Evolutionary conservation across 2,797 vertebrate genomes (phyloP).

Genomic region (Eulemur coronatus): DNA sequence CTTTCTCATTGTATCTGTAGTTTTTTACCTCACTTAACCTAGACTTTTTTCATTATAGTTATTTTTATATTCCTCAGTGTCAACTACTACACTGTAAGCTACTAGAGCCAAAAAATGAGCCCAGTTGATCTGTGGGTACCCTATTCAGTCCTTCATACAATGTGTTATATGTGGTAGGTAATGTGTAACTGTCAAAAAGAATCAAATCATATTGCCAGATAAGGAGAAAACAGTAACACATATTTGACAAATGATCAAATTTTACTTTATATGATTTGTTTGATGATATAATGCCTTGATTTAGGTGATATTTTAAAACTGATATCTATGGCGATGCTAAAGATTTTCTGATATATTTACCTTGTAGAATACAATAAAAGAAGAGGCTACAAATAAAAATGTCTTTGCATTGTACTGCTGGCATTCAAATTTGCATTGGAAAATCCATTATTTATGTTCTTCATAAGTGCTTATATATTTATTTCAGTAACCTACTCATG

Average conservation of each 20-base stretch:
- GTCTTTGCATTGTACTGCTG: not conserved
- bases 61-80: not conserved
- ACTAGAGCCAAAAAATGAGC: not conserved
- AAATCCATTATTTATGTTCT: slow-evolving; percentile 65
- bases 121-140: not conserved
- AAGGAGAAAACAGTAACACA: not conserved
- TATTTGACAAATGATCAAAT: slow-evolving; percentile 43
- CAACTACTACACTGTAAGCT: not conserved
- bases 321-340: not conserved
- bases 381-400: slow-evolving; percentile 40
- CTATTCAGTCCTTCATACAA: not conserved
- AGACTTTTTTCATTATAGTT: not conserved
- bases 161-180: not conserved
- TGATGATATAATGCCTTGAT: not conserved
- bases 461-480: slow-evolving; percentile 60
- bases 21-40: not conserved
- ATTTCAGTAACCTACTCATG: slow-evolving; percentile 41
- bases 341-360: slow-evolving; percentile 57
- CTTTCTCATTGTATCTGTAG: not conserved
- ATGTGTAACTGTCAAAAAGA: not conserved
- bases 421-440: slow-evolving; percentile 33
- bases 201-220: slow-evolving; percentile 17
- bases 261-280: slow-evolving; percentile 27
- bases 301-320: slow-evolving; percentile 46
- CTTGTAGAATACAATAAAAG: slow-evolving; percentile 33